Percentiles rank a stretch among this genome's conserved stretches.
Evolutionary conservation across 2,797 vertebrate genomes (phyloP).

Genomic region (Megalops cyprinoides): DNA sequence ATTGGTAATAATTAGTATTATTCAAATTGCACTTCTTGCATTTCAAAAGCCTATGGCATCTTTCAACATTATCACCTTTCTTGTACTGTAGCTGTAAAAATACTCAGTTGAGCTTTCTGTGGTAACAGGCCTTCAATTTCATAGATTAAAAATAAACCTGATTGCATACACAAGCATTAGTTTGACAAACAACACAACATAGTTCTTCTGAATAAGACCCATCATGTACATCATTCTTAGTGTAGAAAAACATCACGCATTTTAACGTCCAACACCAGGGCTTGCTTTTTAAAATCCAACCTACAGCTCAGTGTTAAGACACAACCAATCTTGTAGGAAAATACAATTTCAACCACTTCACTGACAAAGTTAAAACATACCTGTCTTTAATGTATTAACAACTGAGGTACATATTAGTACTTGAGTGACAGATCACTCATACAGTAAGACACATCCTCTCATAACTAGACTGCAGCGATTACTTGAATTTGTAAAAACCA

Average conservation of each 20-base stretch:
- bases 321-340: neutral
- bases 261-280: conserved; percentile 20
- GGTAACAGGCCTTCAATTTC: conserved; percentile 40
- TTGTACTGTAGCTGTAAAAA: neutral
- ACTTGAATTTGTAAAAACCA: conserved; percentile 27
- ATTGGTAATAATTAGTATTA: conserved; percentile 5
- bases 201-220: conserved; percentile 51
- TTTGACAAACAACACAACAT: conserved; percentile 49
- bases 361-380: conserved; percentile 41
- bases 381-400: conserved; percentile 22
- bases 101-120: neutral
- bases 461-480: conserved; percentile 25
- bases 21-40: neutral
- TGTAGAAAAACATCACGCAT: conserved; percentile 21
- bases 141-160: conserved; percentile 57
- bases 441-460: conserved; percentile 39
- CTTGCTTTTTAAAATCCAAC: conserved; percentile 29
- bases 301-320: neutral
- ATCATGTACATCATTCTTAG: conserved; percentile 32
- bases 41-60: neutral
- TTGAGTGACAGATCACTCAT: conserved; percentile 42
- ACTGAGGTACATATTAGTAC: conserved; percentile 38
- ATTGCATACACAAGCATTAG: conserved; percentile 52
- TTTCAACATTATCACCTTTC: neutral
- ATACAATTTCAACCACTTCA: conserved; percentile 40